phyloP scores from a whole-genome alignment of 2,888 invertebrate genomes.

The Thyatira batis region DNA sequence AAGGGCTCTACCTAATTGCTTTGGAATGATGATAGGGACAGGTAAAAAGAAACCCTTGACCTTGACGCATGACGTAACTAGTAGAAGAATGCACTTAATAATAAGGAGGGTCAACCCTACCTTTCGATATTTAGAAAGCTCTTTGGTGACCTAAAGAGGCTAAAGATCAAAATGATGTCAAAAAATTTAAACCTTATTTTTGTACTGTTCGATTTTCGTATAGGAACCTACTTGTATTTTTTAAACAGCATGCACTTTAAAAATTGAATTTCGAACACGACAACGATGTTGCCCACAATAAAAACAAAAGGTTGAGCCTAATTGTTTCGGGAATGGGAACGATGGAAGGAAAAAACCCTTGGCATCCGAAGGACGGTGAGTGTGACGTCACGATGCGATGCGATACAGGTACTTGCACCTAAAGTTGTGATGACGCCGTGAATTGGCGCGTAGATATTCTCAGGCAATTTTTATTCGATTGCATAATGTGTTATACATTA shows the following conservation, averaged over 20 bases:
- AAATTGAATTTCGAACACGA: neutral
- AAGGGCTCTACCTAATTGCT: neutral
- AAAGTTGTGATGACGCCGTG: slow-evolving; percentile 32
- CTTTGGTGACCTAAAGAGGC: neutral
- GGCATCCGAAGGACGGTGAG: slow-evolving; percentile 74
- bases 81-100: neutral
- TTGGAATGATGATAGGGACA: neutral
- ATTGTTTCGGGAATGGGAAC: slow-evolving; percentile 63
- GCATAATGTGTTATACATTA: neutral
- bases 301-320: slow-evolving; percentile 63
- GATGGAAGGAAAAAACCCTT: slow-evolving; percentile 52
- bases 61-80: neutral
- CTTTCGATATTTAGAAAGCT: neutral
- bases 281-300: slow-evolving; percentile 34
- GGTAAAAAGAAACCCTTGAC: neutral
- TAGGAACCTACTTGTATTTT: too few relatives aligned
- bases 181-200: too few relatives aligned
- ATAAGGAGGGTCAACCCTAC: neutral
- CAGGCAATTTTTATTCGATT: slow-evolving; percentile 9
- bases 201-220: too few relatives aligned
- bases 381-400: slow-evolving; percentile 67
- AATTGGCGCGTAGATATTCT: slow-evolving; percentile 36
- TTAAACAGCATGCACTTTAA: neutral
- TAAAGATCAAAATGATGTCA: neutral
- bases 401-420: slow-evolving; percentile 47